Conservation (phyloP, 1,140 invertebrate species). For the Grapholita molesta region DNA sequence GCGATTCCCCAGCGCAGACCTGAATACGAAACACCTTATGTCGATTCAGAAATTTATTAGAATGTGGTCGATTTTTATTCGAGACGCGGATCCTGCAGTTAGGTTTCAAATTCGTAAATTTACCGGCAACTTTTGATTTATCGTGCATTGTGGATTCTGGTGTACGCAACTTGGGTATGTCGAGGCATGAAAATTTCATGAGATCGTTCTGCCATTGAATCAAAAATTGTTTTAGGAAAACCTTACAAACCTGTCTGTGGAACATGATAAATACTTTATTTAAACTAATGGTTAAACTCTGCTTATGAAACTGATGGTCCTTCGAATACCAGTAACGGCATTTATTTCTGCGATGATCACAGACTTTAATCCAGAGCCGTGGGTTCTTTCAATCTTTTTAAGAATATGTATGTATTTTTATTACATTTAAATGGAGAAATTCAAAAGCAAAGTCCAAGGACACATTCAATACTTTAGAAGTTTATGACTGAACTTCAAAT, state of each 20-base stretch:
- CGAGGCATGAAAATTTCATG: neutral
- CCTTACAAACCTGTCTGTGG: neutral
- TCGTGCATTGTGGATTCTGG: constrained; percentile 2
- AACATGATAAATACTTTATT: no score
- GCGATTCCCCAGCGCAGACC: constrained; percentile 45
- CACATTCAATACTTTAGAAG: no score
- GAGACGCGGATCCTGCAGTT: constrained; percentile 46
- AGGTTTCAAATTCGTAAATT: constrained; percentile 45
- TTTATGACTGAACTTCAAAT: no score
- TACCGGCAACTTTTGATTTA: constrained; percentile 15
- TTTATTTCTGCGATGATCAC: no score
- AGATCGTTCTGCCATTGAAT: neutral
- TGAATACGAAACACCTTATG: constrained; percentile 66
- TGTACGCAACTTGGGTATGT: constrained; percentile 5
- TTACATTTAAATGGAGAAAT: no score
- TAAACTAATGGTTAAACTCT: no score
- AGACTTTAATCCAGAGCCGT: no score
- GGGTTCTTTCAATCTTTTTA: no score
- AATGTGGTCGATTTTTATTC: constrained; percentile 61
- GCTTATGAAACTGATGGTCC: neutral
- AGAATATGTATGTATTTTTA: no score
- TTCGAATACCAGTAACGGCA: no score
- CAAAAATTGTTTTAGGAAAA: neutral
- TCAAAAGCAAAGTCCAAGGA: no score
- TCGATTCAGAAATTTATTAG: constrained; percentile 75